Base-by-base conservation (phyloP, 2,888 invertebrate species). In the Syrista parreyssii region DNA sequence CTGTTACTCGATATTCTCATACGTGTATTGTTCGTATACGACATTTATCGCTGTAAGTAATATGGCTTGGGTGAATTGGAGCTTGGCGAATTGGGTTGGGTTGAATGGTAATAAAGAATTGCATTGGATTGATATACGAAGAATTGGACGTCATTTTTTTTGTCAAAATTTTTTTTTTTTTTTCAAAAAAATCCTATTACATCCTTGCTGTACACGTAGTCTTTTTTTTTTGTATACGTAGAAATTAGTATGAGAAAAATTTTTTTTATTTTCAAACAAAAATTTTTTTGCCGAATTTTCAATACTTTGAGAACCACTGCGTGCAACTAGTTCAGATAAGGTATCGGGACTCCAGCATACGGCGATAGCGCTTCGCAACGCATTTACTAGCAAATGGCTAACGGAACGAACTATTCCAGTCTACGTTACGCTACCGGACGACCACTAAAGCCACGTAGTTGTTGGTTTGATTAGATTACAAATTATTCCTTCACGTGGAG, bases 261-360 rank as follows among this genome's bases (percentile, higher is more conserved):
- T 36, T 12, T 36, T 2, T 55, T 15, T 23, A 9, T 6, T 55
- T 55, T 2, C 23, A 55, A 55, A 55, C n/a, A n/a, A n/a, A n/a
- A n/a, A n/a, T n/a, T n/a, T n/a, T n/a, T 55, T 55, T 23, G 9
- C 55, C 9, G 9, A 55, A 55, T 23, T 55, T 55, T 55, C 55
- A 9, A 9, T 23, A 23, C 23, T 75, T 83, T 90, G 90, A 88
- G 89, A 89, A 83, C 85, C 90, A 80, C 89, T 89, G 90, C 84
- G 83, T 86, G 88, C 88, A 91, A 90, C 88, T 90, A 89, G 89
- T 90, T 83, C 86, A 91, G 90, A 91, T 91, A 91, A 90, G 89
- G 85, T 90, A 89, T 89, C 89, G 88, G 31, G 83, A 79, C 71
- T n/a, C 12, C 84, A 85, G 79, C 84, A 80, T 55, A 15, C 23